Base-by-base conservation (phyloP, 2,113 vertebrate species). In the Triplophysa tibetana region DNA sequence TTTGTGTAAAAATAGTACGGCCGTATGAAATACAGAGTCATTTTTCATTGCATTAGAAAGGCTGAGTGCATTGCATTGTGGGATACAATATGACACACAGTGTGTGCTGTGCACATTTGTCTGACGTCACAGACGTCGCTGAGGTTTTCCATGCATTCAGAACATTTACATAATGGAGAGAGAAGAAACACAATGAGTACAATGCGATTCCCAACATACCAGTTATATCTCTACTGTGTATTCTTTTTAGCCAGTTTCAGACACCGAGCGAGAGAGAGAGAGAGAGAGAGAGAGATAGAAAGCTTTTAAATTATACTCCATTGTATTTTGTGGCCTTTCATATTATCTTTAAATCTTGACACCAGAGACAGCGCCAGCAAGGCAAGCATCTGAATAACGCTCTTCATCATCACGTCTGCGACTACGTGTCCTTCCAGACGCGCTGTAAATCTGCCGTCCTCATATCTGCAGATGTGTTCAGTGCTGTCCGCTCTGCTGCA, bases 281-380 rank as follows among this genome's bases (percentile, higher is more conserved):
- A 17, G 5, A 4, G 12, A 8, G 43, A 24, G 48, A 52, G 50
- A 52, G 13, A 52, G 2, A 64, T 19, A 72, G n/a, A 26, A 1
- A 16, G 70, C 48, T 38, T n/a, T 23, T 65, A 23, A 23, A 67
- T 19, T 38, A 60, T 12, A 70, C 58, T 68, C 14, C 10, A 67
- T 19, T 29, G 29, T 81, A 76, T 21, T 70, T 41, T 65, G 66
- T 26, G 62, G 69, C n/a, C 77, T 75, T 83, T 83, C 6, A 68
- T 75, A 72, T 70, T 58, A 26, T 16, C 52, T n/a, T 73, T 61
- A 78, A 41, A 78, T 82, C 74, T 29, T 11, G 60, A 58, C 62
- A 78, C 61, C 66, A 65, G 45, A 75, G 52, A 82, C 75, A 61
- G 74, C n/a, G 63, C 43, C n/a, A 60, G 4, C 52, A 2, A 16